These are phyloP conservation scores for Pelobates cultripes DNA, from an alignment of 2,797 vertebrate species.

Conservation along the genomic window DNA sequence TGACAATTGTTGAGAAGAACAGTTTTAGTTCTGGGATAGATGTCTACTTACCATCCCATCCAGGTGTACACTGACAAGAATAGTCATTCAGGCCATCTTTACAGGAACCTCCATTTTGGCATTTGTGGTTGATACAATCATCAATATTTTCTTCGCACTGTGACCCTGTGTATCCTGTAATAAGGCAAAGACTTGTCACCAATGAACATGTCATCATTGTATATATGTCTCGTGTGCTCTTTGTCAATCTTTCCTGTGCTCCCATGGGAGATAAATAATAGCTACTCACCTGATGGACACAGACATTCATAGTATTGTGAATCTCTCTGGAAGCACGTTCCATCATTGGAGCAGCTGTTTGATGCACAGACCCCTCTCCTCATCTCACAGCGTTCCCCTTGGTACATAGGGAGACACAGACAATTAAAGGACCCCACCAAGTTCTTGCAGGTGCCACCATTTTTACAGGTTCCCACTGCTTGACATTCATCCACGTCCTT, in stretches of 20 bases:
- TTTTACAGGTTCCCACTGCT: constrained; percentile 55
- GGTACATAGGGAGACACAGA: constrained; percentile 56
- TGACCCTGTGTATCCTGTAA: constrained; percentile 57
- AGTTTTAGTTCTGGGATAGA: background rate
- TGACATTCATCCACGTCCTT: constrained; percentile 65
- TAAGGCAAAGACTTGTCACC: background rate
- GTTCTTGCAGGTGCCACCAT: constrained; percentile 63
- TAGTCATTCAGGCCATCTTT: constrained; percentile 60
- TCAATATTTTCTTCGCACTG: constrained; percentile 65
- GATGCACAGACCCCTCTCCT: constrained; percentile 55
- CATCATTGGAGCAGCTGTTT: constrained; percentile 55
- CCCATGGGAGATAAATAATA: background rate
- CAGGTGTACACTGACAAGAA: constrained; percentile 62
- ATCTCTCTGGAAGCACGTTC: constrained; percentile 60
- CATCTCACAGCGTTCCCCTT: constrained; percentile 59
- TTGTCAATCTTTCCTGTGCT: background rate
- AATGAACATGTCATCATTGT: background rate
- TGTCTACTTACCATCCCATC: constrained; percentile 62
- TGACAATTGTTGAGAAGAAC: background rate
- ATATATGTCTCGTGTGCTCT: too few species aligned
- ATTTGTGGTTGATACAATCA: constrained; percentile 61
- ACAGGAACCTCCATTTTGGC: constrained; percentile 63
- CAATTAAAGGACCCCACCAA: constrained; percentile 66
- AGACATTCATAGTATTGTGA: constrained; percentile 60
- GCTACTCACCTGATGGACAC: constrained; percentile 63